phyloP scores from a whole-genome alignment of 2,113 vertebrate genomes.

The Bos taurus region ARS-UCD2.0 NC_037328.1:121566501-121567000 shows the following conservation, averaged over 20 bases:
- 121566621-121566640: not conserved
- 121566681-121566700: not conserved
- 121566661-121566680: not conserved
- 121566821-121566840: not conserved
- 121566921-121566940: not conserved
- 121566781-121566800: not conserved
- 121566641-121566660: not conserved
- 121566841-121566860: not conserved
- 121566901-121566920: not conserved
- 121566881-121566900: not conserved
- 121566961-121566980: not conserved
- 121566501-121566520: not conserved
- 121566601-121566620: not conserved
- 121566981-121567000: constrained; percentile 45
- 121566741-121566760: not conserved
- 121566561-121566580: not conserved
- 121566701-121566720: not conserved
- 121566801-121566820: not conserved
- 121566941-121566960: not conserved
- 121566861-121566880: not conserved
- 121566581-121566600: not conserved
- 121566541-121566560: not conserved
- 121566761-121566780: not conserved
- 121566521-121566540: not conserved
- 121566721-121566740: not conserved